phyloP scores from a whole-genome alignment of 2,797 vertebrate genomes.

The Tokudaia muenninki region DNA sequence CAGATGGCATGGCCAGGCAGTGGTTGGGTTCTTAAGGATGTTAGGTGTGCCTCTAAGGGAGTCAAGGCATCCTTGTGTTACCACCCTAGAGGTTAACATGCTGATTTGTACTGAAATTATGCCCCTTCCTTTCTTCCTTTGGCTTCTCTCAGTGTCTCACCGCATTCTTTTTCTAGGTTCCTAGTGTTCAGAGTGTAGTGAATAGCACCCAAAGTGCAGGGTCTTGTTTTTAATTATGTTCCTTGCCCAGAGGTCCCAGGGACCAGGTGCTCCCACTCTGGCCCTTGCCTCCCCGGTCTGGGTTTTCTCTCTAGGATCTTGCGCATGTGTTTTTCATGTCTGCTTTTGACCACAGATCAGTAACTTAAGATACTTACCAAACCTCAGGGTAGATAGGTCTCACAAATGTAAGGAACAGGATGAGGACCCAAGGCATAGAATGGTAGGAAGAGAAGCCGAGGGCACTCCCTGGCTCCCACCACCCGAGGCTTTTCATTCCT shows the following conservation, averaged over 20 bases:
- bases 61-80: not conserved
- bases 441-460: not conserved
- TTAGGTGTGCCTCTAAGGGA: not conserved
- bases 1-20: not conserved
- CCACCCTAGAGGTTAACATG: not conserved
- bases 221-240: not conserved
- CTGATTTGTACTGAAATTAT: too few species aligned
- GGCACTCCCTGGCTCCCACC: not conserved
- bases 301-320: not conserved
- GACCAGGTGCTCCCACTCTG: not conserved
- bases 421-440: not conserved
- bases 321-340: not conserved
- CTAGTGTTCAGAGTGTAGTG: not conserved
- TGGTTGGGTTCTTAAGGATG: not conserved
- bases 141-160: not conserved
- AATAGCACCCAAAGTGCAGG: not conserved
- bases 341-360: constrained; percentile 61
- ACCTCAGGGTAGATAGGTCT: not conserved
- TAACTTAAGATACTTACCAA: not conserved
- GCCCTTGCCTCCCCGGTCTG: not conserved
- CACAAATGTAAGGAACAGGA: not conserved
- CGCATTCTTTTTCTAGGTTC: not conserved
- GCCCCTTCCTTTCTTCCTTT: too few species aligned
- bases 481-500: not conserved
- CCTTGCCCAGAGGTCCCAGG: not conserved